Conservation (phyloP, 2,888 invertebrate species). For the Trichopria drosophilae region DNA sequence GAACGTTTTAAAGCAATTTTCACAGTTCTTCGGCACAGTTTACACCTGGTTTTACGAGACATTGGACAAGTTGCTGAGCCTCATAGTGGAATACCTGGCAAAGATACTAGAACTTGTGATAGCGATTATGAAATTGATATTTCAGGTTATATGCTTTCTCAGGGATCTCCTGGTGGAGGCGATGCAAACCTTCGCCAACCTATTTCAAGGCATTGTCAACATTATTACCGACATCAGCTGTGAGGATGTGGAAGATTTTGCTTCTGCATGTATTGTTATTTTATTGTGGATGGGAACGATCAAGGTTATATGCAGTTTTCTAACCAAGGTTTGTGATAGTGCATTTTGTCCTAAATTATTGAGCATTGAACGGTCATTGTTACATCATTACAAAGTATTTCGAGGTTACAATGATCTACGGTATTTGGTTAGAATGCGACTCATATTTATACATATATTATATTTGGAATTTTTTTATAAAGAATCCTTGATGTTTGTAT, state of each 20-base stretch:
- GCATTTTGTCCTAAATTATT: no score
- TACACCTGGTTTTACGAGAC: slow-evolving; percentile 48
- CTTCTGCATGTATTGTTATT: slow-evolving; percentile 47
- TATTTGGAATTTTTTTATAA: no score
- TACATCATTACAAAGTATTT: no score
- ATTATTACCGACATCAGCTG: slow-evolving; percentile 44
- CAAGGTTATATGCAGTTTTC: slow-evolving; percentile 37
- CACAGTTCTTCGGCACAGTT: slow-evolving; percentile 38
- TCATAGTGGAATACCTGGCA: slow-evolving; percentile 45
- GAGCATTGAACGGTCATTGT: no score
- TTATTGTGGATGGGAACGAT: slow-evolving; percentile 45
- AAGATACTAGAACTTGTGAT: slow-evolving; percentile 45
- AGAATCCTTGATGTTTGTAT: no score
- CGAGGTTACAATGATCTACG: no score
- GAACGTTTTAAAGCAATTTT: slow-evolving; percentile 38
- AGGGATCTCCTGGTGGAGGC: slow-evolving; percentile 46
- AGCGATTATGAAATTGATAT: slow-evolving; percentile 44
- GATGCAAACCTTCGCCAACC: slow-evolving; percentile 47
- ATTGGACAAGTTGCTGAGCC: slow-evolving; percentile 42
- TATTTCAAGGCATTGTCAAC: slow-evolving; percentile 46
- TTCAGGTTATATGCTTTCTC: slow-evolving; percentile 46
- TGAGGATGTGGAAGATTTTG: slow-evolving; percentile 51
- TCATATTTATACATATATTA: no score
- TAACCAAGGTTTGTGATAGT: slow-evolving; percentile 44
- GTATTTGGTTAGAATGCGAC: no score